Evolutionary conservation across 2,797 vertebrate species (phyloP).

Genomic region (Columba guinea): DNA sequence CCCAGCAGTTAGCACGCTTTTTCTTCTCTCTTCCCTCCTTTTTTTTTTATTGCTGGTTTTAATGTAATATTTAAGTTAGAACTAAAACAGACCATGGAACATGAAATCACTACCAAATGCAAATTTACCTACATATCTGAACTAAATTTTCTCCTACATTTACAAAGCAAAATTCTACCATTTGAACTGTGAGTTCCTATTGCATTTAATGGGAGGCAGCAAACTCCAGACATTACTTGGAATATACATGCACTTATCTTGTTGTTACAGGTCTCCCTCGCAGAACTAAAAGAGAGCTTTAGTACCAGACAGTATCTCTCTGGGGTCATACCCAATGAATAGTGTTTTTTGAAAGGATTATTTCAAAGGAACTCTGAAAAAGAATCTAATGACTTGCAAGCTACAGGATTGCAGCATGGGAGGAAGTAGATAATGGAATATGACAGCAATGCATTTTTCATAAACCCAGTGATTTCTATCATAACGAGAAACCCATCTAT

Average conservation of each 20-base stretch:
- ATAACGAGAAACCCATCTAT: constrained; percentile 57
- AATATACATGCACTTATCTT: constrained; percentile 66
- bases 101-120: constrained; percentile 68
- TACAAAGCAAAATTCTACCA: constrained; percentile 63
- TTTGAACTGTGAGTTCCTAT: constrained; percentile 51
- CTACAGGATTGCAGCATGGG: constrained; percentile 55
- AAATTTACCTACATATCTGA: constrained; percentile 62
- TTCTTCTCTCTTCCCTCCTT: neutral
- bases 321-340: constrained; percentile 48
- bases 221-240: constrained; percentile 45
- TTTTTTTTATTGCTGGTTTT: constrained; percentile 40
- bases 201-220: constrained; percentile 53
- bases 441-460: constrained; percentile 69
- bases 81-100: constrained; percentile 55
- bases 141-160: constrained; percentile 59
- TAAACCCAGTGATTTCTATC: constrained; percentile 57
- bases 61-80: constrained; percentile 69
- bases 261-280: constrained; percentile 59
- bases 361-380: constrained; percentile 65
- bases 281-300: constrained; percentile 48
- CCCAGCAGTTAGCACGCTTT: neutral
- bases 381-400: constrained; percentile 67
- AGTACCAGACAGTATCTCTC: constrained; percentile 62
- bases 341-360: constrained; percentile 61
- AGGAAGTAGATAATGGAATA: constrained; percentile 68